These are phyloP conservation scores for Laupala kohalensis DNA, from an alignment of 1,140 invertebrate genomes.

Conservation along the genomic window DNA sequence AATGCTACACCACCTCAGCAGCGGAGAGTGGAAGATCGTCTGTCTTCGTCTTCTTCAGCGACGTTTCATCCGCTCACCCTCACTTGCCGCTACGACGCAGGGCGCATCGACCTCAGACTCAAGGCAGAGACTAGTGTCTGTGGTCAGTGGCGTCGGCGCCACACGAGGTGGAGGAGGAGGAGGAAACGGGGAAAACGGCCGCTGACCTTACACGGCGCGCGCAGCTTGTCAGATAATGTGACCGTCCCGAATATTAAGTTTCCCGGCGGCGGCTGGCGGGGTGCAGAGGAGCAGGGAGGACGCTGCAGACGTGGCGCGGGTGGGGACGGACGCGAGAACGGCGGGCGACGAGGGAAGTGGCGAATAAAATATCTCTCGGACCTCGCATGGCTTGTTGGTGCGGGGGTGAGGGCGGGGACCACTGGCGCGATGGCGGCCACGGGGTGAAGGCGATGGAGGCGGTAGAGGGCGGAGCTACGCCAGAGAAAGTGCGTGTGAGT, in stretches of 20 bases:
- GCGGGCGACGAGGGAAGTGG: not conserved
- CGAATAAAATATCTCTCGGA: not conserved
- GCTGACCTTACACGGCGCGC: not conserved
- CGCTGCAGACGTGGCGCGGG: no score
- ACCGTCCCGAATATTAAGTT: not conserved
- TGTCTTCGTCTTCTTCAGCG: no score
- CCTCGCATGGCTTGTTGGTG: not conserved
- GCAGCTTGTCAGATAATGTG: not conserved
- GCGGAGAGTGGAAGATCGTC: no score
- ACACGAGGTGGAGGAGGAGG: no score
- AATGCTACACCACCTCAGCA: no score
- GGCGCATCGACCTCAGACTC: no score
- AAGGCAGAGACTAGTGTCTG: not conserved
- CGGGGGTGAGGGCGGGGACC: not conserved
- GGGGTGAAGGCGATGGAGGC: not conserved
- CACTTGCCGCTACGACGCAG: no score
- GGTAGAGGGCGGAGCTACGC: not conserved
- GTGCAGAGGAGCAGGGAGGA: no score
- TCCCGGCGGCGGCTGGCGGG: not conserved
- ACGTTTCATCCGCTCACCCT: no score
- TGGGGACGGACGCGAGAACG: no score
- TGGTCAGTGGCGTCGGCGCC: not conserved
- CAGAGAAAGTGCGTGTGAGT: not conserved
- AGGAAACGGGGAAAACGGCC: no score
- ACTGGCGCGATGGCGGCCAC: no score